Conservation (phyloP, 2,797 vertebrate genomes). For the Oreortyx pictus region DNA sequence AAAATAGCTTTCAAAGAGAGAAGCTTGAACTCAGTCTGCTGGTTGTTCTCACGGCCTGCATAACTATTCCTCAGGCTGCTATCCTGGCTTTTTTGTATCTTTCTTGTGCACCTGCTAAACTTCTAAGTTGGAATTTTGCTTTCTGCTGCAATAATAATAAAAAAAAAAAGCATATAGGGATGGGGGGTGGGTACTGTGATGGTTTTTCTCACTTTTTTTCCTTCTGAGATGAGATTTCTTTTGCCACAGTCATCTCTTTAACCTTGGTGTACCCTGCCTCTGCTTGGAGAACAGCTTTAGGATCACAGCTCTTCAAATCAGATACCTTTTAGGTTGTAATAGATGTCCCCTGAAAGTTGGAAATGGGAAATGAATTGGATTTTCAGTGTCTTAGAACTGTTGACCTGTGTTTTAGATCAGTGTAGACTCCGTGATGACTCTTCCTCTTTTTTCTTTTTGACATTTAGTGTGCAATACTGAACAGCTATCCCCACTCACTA, state of each 20-base stretch:
- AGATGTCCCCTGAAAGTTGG: conserved; percentile 6
- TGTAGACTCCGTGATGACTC: background rate
- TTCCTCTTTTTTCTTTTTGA: conserved; percentile 16
- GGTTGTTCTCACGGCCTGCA: background rate
- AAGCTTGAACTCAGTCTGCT: background rate
- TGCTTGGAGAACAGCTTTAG: conserved; percentile 9
- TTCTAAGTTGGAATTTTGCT: background rate
- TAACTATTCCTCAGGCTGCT: background rate
- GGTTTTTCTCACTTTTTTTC: background rate
- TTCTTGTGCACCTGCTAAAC: background rate
- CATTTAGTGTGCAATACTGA: background rate
- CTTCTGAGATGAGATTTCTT: conserved; percentile 28
- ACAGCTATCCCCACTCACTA: background rate
- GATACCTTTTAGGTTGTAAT: conserved; percentile 11
- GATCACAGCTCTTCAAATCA: conserved; percentile 21
- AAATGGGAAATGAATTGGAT: conserved; percentile 55
- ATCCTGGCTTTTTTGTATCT: background rate
- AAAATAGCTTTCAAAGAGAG: background rate
- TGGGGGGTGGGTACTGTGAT: background rate
- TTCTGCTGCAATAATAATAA: background rate
- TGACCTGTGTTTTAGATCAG: conserved; percentile 35
- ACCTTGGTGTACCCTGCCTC: background rate
- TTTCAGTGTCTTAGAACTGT: conserved; percentile 10
- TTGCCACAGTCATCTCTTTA: conserved; percentile 19
- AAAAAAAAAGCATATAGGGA: no score